A percentile compares a stretch with the other conserved stretches of the same genome.
These are phyloP conservation scores for Festucalex cinctus DNA, from an alignment of 2,113 vertebrate genomes.

Conservation along the genomic window DNA sequence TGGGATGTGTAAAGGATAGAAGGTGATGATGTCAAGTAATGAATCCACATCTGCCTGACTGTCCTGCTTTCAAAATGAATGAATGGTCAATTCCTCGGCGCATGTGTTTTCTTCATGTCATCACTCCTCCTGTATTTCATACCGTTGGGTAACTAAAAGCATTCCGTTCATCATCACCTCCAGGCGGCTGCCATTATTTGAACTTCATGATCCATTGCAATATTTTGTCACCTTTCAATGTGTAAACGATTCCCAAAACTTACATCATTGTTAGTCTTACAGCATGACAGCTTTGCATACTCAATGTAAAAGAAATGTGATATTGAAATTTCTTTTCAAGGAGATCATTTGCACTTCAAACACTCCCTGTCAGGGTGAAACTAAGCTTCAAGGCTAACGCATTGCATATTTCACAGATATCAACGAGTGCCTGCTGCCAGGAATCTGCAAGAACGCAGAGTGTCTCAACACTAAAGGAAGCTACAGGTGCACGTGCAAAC, in stretches of 20 bases:
- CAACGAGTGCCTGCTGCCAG: slow-evolving; percentile 75
- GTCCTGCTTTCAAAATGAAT: slow-evolving; percentile 17
- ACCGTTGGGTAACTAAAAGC: slow-evolving; percentile 18
- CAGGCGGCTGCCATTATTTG: slow-evolving; percentile 20
- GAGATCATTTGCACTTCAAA: slow-evolving; percentile 22
- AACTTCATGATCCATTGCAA: slow-evolving; percentile 25
- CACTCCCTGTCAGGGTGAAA: slow-evolving; percentile 11
- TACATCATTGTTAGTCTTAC: slow-evolving; percentile 27
- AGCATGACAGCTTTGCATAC: slow-evolving; percentile 6
- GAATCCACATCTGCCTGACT: slow-evolving; percentile 2
- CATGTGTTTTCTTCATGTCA: slow-evolving; percentile 33
- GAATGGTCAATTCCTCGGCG: slow-evolving; percentile 19
- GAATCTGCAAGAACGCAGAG: slow-evolving; percentile 75
- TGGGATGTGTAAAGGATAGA: slow-evolving; percentile 18
- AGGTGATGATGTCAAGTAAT: slow-evolving; percentile 21
- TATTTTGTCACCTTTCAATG: slow-evolving; percentile 45
- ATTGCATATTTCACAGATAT: slow-evolving; percentile 66
- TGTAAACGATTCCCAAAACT: slow-evolving; percentile 41
- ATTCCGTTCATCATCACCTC: slow-evolving; percentile 33
- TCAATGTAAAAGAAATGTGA: slow-evolving; percentile 16
- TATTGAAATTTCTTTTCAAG: slow-evolving; percentile 6
- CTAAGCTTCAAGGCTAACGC: slow-evolving; percentile 14
- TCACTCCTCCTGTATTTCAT: slow-evolving; percentile 24
- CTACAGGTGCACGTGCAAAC: slow-evolving; percentile 77
- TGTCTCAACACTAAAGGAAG: slow-evolving; percentile 77